These are phyloP conservation scores for Chionoecetes opilio DNA, from an alignment of 1,140 invertebrate species.

Conservation along the genomic window DNA sequence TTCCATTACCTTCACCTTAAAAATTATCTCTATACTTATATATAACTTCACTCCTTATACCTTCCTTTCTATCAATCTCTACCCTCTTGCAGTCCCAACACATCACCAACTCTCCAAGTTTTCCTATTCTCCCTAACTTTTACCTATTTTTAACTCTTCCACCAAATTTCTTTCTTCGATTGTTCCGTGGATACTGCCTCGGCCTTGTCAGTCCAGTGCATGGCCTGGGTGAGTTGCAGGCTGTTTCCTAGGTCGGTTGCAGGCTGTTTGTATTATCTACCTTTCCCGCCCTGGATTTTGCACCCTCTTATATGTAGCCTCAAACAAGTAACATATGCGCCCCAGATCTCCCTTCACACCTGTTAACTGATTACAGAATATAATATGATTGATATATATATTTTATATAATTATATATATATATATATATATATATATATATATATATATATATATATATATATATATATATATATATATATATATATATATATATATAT, in stretches of 20 bases:
- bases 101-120: neutral
- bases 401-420: neutral
- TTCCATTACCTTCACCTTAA: neutral
- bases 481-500: too few species aligned
- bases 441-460: neutral
- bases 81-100: neutral
- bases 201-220: neutral
- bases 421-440: too few species aligned
- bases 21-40: neutral
- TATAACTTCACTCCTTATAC: neutral
- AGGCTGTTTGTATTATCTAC: neutral
- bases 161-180: neutral
- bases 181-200: neutral
- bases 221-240: neutral
- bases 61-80: too few species aligned
- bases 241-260: neutral
- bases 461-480: too few species aligned
- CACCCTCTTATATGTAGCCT: neutral
- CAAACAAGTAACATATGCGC: neutral
- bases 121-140: neutral
- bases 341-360: neutral
- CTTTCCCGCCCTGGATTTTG: slow-evolving; percentile 16
- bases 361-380: neutral
- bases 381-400: neutral
- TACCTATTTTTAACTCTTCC: neutral